Evolutionary conservation across 2,113 vertebrate species (phyloP).

Genomic region (Cranoglanis bouderius): DNA sequence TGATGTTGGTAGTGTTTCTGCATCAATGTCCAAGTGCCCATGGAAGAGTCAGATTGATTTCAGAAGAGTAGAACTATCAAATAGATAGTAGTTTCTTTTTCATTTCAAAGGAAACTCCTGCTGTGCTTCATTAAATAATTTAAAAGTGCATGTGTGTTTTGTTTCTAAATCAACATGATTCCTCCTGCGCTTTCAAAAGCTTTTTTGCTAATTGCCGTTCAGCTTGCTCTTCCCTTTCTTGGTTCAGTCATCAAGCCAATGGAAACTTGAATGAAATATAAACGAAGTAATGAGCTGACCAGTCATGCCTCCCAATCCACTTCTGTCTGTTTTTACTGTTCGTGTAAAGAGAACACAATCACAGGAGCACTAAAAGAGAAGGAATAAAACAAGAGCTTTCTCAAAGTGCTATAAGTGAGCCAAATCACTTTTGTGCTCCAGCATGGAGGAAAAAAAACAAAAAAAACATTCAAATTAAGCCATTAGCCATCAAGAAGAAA

Average conservation of each 20-base stretch:
- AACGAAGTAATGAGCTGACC: constrained; percentile 14
- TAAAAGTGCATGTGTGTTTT: background rate
- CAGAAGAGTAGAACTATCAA: background rate
- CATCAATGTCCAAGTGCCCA: background rate
- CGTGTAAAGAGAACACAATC: constrained; percentile 31
- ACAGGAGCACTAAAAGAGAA: constrained; percentile 12
- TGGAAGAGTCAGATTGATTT: background rate
- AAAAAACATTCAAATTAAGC: constrained; percentile 28
- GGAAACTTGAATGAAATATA: constrained; percentile 21
- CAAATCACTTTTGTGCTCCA: constrained; percentile 33
- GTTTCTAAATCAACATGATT: background rate
- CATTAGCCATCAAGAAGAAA: constrained; percentile 25
- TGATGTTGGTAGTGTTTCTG: background rate
- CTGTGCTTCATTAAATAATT: background rate
- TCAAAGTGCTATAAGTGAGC: constrained; percentile 20
- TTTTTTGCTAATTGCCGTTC: background rate
- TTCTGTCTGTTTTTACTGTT: constrained; percentile 31
- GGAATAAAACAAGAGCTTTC: constrained; percentile 14
- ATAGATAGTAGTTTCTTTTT: background rate
- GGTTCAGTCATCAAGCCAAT: background rate
- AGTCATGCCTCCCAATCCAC: background rate
- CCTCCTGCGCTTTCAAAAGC: background rate
- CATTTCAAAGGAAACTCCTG: background rate
- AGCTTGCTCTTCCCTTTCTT: constrained; percentile 1
- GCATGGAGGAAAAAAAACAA: background rate